Percentiles rank a stretch among this genome's conserved stretches.
Evolutionary conservation across 2,888 invertebrate genomes (phyloP).

Genomic region (Pheosia tremula): DNA sequence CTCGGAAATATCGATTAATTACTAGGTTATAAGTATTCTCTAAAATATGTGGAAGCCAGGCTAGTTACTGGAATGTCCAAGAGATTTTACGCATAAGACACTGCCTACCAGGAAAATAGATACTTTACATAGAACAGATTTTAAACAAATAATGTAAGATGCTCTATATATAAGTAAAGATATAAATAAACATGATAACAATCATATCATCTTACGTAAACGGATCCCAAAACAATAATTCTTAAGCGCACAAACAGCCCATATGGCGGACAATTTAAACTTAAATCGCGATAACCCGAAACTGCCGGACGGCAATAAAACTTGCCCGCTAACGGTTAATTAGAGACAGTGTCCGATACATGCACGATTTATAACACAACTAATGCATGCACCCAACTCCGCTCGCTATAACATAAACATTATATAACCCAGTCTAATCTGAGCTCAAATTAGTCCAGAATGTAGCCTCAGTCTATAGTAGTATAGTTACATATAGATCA

Average conservation of each 20-base stretch:
- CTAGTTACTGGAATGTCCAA: no score
- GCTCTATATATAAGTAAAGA: no score
- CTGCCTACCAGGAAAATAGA: no score
- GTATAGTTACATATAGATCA: no score
- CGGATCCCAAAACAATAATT: slow-evolving; percentile 57
- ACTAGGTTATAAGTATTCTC: no score
- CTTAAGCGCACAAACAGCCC: slow-evolving; percentile 59
- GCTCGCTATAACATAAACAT: slow-evolving; percentile 3
- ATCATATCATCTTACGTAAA: slow-evolving; percentile 15
- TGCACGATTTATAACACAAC: slow-evolving; percentile 62
- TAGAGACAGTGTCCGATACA: slow-evolving; percentile 71
- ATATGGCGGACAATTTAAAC: slow-evolving; percentile 74
- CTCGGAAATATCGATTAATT: no score
- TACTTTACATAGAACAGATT: no score
- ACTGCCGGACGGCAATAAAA: slow-evolving; percentile 71
- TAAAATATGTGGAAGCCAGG: no score
- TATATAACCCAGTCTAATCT: background rate
- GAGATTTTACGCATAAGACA: no score
- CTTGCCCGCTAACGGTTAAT: slow-evolving; percentile 76
- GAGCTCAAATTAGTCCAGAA: background rate
- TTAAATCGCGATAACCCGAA: slow-evolving; percentile 70
- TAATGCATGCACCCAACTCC: slow-evolving; percentile 10
- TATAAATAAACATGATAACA: slow-evolving; percentile 11
- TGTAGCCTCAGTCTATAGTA: no score
- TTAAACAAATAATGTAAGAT: no score